Base-by-base conservation (phyloP, 2,113 vertebrate genomes). In the Carassius carassius region DNA sequence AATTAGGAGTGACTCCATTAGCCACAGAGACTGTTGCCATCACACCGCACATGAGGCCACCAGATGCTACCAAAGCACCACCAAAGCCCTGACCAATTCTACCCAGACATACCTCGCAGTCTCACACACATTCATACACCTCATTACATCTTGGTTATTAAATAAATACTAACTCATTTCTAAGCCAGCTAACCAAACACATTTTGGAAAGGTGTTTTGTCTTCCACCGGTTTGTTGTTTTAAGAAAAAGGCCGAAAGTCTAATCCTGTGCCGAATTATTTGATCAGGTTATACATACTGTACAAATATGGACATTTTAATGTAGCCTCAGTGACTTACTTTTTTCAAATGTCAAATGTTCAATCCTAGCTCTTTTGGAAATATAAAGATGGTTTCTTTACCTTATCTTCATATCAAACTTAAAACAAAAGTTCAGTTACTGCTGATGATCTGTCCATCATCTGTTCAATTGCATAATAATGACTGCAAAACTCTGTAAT, bases 41-140 rank as follows among this genome's bases (percentile, higher is more conserved):
- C 67, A 84, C 25, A 65, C 21, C 8, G n/a, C 65, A 79, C 81
- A 88, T 86, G 44, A 78, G 85, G 87, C n/a, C 65, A 25, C 78
- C 82, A 86, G 32, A 88, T 88, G 87, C 29, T 54, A 72, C 23
- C 35, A 78, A 78, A 56, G 70, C 9, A 44, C 14, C 35, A 73
- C 76, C 70, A 76, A 81, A 56, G 63, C 23, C 62, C 72, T 78
- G 25, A 82, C 47, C n/a, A 75, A 78, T 84, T 86, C 23, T 70
- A 4, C 16, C 85, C 85, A 86, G 72, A 86, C 67, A 73, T 70
- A 51, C 65, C n/a, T 49, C 56, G 69, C 44, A 35, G 25, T 82
- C 86, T 69, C 65, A 73, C 81, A 74, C 75, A 77, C 62, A 58
- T 54, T 35, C 77, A 74, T 41, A 83, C 41, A 83, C 41, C 23